Base-by-base conservation (phyloP, 2,113 vertebrate species). In the Jaculus jaculus region DNA sequence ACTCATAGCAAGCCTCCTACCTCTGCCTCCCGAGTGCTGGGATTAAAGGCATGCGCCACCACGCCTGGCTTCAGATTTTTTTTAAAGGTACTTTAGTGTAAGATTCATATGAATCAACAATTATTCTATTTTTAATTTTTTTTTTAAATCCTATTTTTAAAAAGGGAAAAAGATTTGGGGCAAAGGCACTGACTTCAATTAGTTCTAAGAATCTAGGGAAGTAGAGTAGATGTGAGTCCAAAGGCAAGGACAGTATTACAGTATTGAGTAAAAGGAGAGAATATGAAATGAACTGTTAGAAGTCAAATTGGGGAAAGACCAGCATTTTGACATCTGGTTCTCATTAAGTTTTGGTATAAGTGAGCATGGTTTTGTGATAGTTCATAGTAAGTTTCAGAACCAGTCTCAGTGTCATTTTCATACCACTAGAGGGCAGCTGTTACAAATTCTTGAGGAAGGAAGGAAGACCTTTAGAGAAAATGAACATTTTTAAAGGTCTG, bases 351-450 rank as follows among this genome's bases (percentile, higher is more conserved):
- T 84, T 90, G 74, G 24, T 30, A 61, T 65, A 39, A 5, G 23
- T 37, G 15, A 82, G 26, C 39, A 4, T 83, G 77, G 63, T 34
- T 90, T 54, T 87, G 0, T 80, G 71, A 86, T 47, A 80, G 21
- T 11, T 91, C 63, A 6, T 10, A 63, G 58, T 47, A 6, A 30
- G 37, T 85, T 75, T 1, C 34, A 79, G 54, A 32, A 84, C 61
- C 32, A 73, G 84, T 78, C 30, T 42, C 79, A 9, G 18, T 71
- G 42, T 4, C 37, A 34, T 60, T 84, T 74, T 34, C 9, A 32
- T 4, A 89, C 88, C 93, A 87, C 73, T 82, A 88, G 94, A 84
- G 92, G 94, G 92, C 95, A 87, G 7, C 69, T 68, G 26, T 84
- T 88, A 71, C 37, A 9, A 0, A 47, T n/a, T 73, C n/a, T 82